Percentiles rank a stretch among this genome's conserved stretches.
phyloP scores from a whole-genome alignment of 2,888 invertebrate species.

The Dasypolia templi region DNA sequence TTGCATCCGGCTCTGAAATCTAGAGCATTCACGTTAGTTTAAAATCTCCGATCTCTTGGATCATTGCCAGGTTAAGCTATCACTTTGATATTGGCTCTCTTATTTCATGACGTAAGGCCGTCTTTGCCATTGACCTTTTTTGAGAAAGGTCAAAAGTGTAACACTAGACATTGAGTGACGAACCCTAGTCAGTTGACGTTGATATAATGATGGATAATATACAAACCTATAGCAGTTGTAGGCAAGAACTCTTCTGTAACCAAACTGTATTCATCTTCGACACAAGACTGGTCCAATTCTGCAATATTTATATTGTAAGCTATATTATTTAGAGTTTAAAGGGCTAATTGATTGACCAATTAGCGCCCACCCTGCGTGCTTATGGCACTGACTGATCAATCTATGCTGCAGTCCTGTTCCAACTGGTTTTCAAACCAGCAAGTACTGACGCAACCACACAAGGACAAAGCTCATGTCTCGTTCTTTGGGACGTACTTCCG shows the following conservation, averaged over 20 bases:
- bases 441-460: background rate
- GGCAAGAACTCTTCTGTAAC: slow-evolving; percentile 85
- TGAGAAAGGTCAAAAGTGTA: background rate
- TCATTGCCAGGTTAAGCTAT: slow-evolving; percentile 28
- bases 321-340: background rate
- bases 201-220: background rate
- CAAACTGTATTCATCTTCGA: slow-evolving; percentile 84
- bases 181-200: background rate
- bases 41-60: slow-evolving; percentile 27
- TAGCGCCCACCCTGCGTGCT: background rate
- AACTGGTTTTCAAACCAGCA: no score
- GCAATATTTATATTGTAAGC: slow-evolving; percentile 51
- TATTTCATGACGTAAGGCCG: slow-evolving; percentile 5
- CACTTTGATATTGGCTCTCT: slow-evolving; percentile 6
- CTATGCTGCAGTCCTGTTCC: no score
- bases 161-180: no score
- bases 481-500: background rate
- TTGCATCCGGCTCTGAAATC: slow-evolving; percentile 88
- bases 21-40: slow-evolving; percentile 55
- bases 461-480: background rate
- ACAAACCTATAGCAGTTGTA: slow-evolving; percentile 81
- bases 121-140: slow-evolving; percentile 23
- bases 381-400: background rate
- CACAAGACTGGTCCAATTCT: slow-evolving; percentile 87
- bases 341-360: background rate